Evolutionary conservation across 2,797 vertebrate species (phyloP), one percentile per base, ranked within the genome.

Genomic region (Somateria mollissima): DNA sequence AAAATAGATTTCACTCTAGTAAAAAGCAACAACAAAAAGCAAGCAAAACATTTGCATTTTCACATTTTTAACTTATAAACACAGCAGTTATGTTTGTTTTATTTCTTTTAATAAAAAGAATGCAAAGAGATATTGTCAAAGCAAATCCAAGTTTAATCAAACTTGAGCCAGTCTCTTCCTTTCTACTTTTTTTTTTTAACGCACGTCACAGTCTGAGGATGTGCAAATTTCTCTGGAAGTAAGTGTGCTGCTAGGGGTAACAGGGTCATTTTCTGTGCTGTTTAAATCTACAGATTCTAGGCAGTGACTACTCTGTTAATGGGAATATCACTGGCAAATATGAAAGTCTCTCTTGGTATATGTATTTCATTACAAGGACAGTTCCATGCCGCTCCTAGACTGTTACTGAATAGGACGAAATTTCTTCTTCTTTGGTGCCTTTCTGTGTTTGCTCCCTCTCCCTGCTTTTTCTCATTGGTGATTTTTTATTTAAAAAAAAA

Each of bases 231-330:
- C 61, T 76, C 84, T 67, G 70, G 93, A 87, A 88, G 86, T 94
- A 92, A 91, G 86, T 96, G 96, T 77, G 95, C 72, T 88, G 92
- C 96, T 79, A 84, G 88, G 67, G 81, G 90, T 87, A 95, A 96
- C 91, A 87, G 95, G 96, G 88, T 96, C 86, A 17, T 96, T 96
- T 96, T 94, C 92, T 85, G 60, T 57, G 85, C 90, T 81, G 69
- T 78, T 81, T 95, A 91, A 94, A 96, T 92, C 94, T 78, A 51
- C 34, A 49, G 77, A 49, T 87, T 89, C 74, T 3, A 4, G 87
- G 65, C 60, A 76, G 79, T 15, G 32, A 37, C 8, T 47, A 43
- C 75, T 87, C 85, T 79, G 80, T 84, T 90, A 69, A 89, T 66
- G 64, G 90, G 84, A 94, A 72, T 73, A 43, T n/a, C 54, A 49